A percentile compares a stretch with the other conserved stretches of the same genome.
Conservation (phyloP, 2,113 vertebrate genomes). For the Ochotona curzoniae region DNA sequence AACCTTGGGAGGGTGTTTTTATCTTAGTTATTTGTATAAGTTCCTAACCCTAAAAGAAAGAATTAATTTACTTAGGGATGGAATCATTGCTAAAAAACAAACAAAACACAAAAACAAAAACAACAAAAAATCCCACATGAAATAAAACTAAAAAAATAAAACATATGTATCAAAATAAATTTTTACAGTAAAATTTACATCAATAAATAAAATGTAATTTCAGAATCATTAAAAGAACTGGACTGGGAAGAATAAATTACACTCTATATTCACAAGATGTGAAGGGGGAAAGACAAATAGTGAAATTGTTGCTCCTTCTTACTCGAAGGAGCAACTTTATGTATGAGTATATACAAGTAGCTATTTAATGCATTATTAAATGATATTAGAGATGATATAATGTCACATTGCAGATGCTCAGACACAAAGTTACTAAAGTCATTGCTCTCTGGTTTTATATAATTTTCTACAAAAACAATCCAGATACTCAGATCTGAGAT, state of each 20-base stretch:
- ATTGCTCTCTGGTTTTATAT: neutral
- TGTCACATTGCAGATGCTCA: no score
- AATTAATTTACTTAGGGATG: constrained; percentile 15
- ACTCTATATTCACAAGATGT: neutral
- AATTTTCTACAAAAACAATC: neutral
- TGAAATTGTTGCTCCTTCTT: neutral
- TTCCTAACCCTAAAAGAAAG: neutral
- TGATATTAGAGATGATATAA: no score
- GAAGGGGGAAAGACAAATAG: rapidly evolving
- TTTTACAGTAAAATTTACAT: constrained; percentile 31
- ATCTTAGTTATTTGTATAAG: neutral
- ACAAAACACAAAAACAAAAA: no score
- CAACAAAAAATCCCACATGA: neutral
- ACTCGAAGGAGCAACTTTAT: neutral
- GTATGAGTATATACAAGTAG: neutral
- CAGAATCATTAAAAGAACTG: neutral
- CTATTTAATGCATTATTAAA: neutral
- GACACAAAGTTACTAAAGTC: neutral
- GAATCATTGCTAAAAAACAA: neutral
- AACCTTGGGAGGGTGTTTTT: neutral
- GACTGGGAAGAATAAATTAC: neutral
- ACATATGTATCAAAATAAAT: neutral
- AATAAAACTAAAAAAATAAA: constrained; percentile 6
- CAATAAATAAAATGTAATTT: neutral
- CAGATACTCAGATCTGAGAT: neutral